These are phyloP conservation scores for Raphicerus campestris DNA, from an alignment of 2,113 vertebrate genomes.

Conservation along the genomic window DNA sequence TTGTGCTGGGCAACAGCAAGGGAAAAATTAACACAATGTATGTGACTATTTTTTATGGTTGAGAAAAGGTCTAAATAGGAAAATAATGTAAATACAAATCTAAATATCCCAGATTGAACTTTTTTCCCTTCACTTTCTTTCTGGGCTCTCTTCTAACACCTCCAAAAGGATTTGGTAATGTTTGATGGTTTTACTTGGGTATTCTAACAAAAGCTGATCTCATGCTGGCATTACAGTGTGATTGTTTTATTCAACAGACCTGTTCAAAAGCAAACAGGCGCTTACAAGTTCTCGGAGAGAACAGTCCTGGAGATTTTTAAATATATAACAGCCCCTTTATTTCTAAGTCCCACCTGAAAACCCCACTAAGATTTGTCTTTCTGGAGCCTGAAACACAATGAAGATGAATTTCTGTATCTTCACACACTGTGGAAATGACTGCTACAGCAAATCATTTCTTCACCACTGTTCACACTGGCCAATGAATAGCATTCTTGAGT, in stretches of 20 bases:
- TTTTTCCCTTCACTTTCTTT: not conserved
- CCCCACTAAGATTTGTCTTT: not conserved
- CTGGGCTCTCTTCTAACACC: not conserved
- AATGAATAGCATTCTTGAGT: slow-evolving; percentile 9
- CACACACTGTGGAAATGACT: slow-evolving; percentile 2
- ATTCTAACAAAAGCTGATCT: slow-evolving; percentile 41
- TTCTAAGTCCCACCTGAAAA: slow-evolving; percentile 22
- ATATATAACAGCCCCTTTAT: not conserved
- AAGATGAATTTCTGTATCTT: slow-evolving; percentile 11
- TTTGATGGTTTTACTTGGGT: not conserved
- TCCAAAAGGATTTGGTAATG: not conserved
- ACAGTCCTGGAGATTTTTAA: not conserved
- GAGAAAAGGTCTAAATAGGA: not conserved
- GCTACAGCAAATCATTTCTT: not conserved
- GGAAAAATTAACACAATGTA: not conserved
- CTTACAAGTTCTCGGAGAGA: not conserved
- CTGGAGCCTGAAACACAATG: not conserved
- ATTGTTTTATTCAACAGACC: not conserved
- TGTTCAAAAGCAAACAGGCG: not conserved
- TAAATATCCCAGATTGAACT: not conserved
- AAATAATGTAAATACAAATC: not conserved
- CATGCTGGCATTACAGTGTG: not conserved
- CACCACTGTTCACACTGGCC: not conserved
- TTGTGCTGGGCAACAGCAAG: not conserved
- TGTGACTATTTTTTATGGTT: not conserved